Evolutionary conservation across 2,888 invertebrate species (phyloP).

Genomic region (Lasioglossum calceatum): DNA sequence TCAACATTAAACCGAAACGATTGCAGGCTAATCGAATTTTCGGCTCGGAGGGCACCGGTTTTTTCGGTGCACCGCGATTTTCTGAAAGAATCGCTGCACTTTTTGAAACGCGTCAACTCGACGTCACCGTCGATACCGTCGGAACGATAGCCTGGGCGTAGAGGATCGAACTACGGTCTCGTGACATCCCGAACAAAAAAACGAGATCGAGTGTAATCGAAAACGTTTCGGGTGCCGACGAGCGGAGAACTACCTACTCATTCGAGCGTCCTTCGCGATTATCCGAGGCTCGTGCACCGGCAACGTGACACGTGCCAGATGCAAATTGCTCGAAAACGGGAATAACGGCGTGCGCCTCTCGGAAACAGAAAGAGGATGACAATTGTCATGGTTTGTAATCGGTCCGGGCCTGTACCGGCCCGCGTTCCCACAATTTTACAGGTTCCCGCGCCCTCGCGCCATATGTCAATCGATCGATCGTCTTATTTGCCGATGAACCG

Average conservation of each 20-base stretch:
- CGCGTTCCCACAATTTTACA: constrained; percentile 39
- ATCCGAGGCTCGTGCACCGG: constrained; percentile 46
- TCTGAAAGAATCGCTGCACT: constrained; percentile 43
- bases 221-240: constrained; percentile 39
- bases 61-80: background rate
- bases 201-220: constrained; percentile 61
- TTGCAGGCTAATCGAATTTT: constrained; percentile 10
- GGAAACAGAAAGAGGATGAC: constrained; percentile 40
- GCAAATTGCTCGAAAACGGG: constrained; percentile 57
- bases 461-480: constrained; percentile 52
- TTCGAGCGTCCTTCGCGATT: constrained; percentile 60
- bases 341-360: constrained; percentile 34
- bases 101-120: constrained; percentile 28
- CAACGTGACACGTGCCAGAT: constrained; percentile 63
- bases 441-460: constrained; percentile 21
- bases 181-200: constrained; percentile 38
- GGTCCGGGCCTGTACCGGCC: background rate
- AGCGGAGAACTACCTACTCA: constrained; percentile 32
- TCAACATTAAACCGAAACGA: background rate
- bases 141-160: background rate
- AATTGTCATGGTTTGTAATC: constrained; percentile 52
- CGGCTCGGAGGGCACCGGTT: background rate
- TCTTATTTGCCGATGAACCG: background rate
- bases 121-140: constrained; percentile 26
- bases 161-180: background rate